These are phyloP conservation scores for Pampusana beccarii DNA, from an alignment of 2,113 vertebrate species.

Conservation along the genomic window DNA sequence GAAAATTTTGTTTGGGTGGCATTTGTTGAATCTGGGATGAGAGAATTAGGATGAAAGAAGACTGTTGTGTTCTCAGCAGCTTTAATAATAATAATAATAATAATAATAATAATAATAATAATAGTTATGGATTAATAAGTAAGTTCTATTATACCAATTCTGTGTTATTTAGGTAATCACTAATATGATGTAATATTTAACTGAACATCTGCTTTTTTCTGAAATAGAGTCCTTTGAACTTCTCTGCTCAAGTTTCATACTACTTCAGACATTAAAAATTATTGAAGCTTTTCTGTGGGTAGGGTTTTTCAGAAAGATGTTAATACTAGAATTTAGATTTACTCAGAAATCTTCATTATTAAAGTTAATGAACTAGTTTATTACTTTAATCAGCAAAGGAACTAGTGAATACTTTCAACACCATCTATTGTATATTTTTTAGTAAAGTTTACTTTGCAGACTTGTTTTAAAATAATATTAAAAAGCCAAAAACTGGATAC, in stretches of 20 bases:
- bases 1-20: neutral
- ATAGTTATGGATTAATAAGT: neutral
- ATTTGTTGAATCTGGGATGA: neutral
- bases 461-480: neutral
- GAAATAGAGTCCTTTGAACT: neutral
- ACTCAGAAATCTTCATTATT: neutral
- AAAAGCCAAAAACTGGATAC: neutral
- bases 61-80: neutral
- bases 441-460: neutral
- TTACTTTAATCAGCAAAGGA: neutral
- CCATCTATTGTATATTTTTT: neutral
- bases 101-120: no score
- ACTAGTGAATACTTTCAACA: neutral
- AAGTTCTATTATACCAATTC: neutral
- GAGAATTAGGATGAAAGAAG: neutral
- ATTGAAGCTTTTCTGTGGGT: rapidly evolving
- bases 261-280: neutral
- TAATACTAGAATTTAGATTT: neutral
- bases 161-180: neutral
- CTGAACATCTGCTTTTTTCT: neutral
- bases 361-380: neutral
- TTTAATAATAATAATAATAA: neutral
- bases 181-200: neutral
- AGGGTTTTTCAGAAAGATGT: neutral
- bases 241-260: neutral